Conservation (phyloP, 2,888 invertebrate species). For the Cryptus viduatorius region DNA sequence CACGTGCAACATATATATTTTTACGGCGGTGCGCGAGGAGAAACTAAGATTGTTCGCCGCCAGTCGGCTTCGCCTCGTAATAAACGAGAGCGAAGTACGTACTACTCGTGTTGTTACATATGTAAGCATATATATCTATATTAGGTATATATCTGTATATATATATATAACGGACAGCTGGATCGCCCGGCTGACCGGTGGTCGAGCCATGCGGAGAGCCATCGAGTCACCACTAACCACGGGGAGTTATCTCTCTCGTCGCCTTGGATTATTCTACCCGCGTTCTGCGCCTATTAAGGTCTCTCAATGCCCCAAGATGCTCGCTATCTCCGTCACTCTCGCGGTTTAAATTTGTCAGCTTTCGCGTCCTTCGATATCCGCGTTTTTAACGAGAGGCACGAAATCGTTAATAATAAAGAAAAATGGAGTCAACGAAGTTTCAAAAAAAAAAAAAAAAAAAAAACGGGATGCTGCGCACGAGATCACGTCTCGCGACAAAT, state of each 20-base stretch:
- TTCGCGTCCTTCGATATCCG: background rate
- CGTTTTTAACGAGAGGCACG: background rate
- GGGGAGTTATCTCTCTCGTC: slow-evolving; percentile 16
- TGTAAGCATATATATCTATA: background rate
- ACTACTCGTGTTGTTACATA: slow-evolving; percentile 14
- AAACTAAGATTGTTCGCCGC: slow-evolving; percentile 43
- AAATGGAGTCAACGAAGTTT: background rate
- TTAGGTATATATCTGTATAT: background rate
- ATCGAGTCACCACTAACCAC: slow-evolving; percentile 15
- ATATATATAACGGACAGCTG: slow-evolving; percentile 45
- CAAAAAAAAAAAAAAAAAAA: background rate
- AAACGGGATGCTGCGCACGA: no score
- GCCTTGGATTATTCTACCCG: slow-evolving; percentile 42
- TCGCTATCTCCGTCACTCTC: background rate
- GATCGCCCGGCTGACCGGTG: slow-evolving; percentile 30
- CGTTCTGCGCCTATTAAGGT: slow-evolving; percentile 33
- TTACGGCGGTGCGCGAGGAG: slow-evolving; percentile 16
- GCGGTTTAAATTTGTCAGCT: background rate
- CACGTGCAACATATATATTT: slow-evolving; percentile 21
- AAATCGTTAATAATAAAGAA: background rate
- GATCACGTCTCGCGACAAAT: no score
- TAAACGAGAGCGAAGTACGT: slow-evolving; percentile 44
- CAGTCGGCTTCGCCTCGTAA: slow-evolving; percentile 43
- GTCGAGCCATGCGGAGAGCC: slow-evolving; percentile 38
- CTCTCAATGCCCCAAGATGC: slow-evolving; percentile 4